These are phyloP conservation scores for Palythoa heliodiscus DNA, from an alignment of 92 coral and sea anemone genomes.

Conservation along the genomic window DNA sequence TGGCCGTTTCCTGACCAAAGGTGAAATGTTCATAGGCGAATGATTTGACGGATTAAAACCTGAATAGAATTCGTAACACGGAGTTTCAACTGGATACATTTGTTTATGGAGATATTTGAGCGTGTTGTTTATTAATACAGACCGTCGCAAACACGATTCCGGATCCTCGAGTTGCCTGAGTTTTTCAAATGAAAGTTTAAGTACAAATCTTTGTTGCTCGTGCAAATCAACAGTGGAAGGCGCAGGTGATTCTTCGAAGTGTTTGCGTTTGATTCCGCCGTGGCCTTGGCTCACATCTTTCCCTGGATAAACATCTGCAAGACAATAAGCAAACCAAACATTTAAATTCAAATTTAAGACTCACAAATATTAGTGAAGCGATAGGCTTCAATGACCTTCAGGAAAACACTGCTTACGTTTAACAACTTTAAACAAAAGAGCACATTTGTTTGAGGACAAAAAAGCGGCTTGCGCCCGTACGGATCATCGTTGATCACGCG, in stretches of 20 bases:
- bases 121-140: slow-evolving; percentile 95
- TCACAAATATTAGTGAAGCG: slow-evolving; percentile 40
- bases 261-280: slow-evolving; percentile 53
- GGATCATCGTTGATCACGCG: slow-evolving; percentile 31
- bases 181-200: slow-evolving; percentile 93
- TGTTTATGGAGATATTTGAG: slow-evolving; percentile 84
- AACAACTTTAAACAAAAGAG: slow-evolving; percentile 36
- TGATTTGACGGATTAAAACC: slow-evolving; percentile 24
- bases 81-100: slow-evolving; percentile 79
- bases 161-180: slow-evolving; percentile 92
- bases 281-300: slow-evolving; percentile 57
- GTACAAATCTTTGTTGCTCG: slow-evolving; percentile 66
- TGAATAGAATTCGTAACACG: slow-evolving; percentile 56
- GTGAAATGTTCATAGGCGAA: slow-evolving; percentile 17
- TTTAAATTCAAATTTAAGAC: slow-evolving; percentile 28
- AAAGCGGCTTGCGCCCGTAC: slow-evolving; percentile 17
- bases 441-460: slow-evolving; percentile 29
- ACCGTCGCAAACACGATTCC: slow-evolving; percentile 86
- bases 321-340: slow-evolving; percentile 56
- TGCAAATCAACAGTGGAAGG: not conserved
- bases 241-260: slow-evolving; percentile 42
- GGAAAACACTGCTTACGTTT: slow-evolving; percentile 30
- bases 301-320: slow-evolving; percentile 65
- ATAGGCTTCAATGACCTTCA: slow-evolving; percentile 37
- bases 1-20: slow-evolving; percentile 39